Percentiles rank a stretch among this genome's conserved stretches.
Conservation (phyloP, 1,140 invertebrate species). For the Thaumetopoea pityocampa region DNA sequence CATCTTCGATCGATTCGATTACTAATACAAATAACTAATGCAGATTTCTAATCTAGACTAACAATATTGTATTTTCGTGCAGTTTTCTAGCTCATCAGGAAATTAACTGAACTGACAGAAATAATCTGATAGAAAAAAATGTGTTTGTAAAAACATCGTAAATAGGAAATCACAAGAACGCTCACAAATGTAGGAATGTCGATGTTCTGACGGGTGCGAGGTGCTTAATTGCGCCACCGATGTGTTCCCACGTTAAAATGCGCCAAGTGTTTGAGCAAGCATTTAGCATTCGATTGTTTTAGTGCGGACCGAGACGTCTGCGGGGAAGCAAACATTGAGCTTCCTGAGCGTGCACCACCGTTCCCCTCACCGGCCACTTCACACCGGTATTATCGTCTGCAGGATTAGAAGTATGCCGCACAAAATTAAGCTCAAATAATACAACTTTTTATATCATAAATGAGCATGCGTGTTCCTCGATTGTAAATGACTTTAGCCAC, state of each 20-base stretch:
- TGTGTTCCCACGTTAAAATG: conserved; percentile 71
- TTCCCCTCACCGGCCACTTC: conserved; percentile 6
- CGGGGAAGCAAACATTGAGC: conserved; percentile 57
- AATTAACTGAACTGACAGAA: no score
- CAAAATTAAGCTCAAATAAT: conserved; percentile 8
- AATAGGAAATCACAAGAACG: background rate
- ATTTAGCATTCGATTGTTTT: conserved; percentile 74
- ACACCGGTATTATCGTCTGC: conserved; percentile 10
- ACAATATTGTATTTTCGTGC: no score
- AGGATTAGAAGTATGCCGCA: conserved; percentile 8
- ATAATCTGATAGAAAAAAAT: no score
- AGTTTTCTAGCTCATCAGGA: no score
- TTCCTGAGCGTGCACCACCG: conserved; percentile 27
- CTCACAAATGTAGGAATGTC: conserved; percentile 24
- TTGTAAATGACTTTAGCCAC: no score
- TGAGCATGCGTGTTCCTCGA: no score
- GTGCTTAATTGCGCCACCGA: conserved; percentile 60
- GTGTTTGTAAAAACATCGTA: background rate
- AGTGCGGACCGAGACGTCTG: conserved; percentile 64
- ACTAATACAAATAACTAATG: no score
- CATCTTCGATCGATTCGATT: no score
- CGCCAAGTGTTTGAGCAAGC: conserved; percentile 63
- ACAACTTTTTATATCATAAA: no score
- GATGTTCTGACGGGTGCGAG: conserved; percentile 38
- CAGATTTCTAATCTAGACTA: no score